phyloP scores from a whole-genome alignment of 2,888 invertebrate genomes.

The Melinaea marsaeus region DNA sequence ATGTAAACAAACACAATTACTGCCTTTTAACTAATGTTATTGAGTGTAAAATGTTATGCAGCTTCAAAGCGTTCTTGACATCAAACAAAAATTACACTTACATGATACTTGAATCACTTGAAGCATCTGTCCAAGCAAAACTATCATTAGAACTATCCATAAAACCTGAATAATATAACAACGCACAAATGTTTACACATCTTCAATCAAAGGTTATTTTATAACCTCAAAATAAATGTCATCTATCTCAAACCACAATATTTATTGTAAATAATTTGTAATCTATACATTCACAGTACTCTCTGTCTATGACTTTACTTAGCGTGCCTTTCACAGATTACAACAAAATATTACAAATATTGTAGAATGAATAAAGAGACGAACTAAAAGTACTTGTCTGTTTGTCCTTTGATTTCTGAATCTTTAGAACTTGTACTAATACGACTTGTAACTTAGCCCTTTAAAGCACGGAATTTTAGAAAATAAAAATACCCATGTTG shows the following conservation, averaged over 20 bases:
- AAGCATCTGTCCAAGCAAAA: constrained; percentile 52
- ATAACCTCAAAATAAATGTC: constrained; percentile 5
- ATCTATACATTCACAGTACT: not conserved
- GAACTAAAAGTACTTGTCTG: too few species aligned
- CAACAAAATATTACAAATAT: too few species aligned
- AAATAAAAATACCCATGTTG: too few species aligned
- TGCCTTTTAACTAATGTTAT: not conserved
- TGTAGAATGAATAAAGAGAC: too few species aligned
- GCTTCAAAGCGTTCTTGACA: too few species aligned
- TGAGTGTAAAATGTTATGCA: constrained; percentile 1
- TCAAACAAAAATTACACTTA: constrained; percentile 33
- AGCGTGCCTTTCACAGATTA: not conserved
- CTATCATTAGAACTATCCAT: constrained; percentile 51
- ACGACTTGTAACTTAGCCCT: too few species aligned
- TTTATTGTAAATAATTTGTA: not conserved
- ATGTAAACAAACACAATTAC: too few species aligned
- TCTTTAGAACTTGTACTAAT: too few species aligned
- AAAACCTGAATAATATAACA: constrained; percentile 13
- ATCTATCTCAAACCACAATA: not conserved
- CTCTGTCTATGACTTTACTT: not conserved
- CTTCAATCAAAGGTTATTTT: constrained; percentile 8
- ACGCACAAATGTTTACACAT: constrained; percentile 4
- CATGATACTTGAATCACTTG: constrained; percentile 40
- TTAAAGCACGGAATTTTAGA: too few species aligned
- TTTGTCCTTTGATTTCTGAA: too few species aligned